Conservation (phyloP, 2,797 vertebrate genomes). For the Spinibarbus caldwelli region DNA sequence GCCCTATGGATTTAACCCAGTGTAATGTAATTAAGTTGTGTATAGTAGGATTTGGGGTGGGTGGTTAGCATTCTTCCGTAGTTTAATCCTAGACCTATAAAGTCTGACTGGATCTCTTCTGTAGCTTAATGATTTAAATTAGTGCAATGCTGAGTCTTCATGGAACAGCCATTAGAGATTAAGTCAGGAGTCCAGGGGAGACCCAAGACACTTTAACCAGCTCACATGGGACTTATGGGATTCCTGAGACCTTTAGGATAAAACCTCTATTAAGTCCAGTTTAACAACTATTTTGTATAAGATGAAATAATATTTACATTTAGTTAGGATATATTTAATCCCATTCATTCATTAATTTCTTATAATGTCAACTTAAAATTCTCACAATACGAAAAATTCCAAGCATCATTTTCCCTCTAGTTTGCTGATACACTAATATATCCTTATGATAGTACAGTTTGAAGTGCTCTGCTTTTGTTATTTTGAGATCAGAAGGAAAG, state of each 20-base stretch:
- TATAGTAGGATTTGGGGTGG: constrained; percentile 37
- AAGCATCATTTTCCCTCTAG: not conserved
- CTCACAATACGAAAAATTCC: not conserved
- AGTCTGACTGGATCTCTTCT: constrained; percentile 68
- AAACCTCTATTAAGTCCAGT: not conserved
- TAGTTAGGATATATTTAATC: not conserved
- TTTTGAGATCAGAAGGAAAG: not conserved
- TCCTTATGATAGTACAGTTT: not conserved
- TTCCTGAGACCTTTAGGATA: not conserved
- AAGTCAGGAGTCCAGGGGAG: constrained; percentile 53
- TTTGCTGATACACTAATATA: not conserved
- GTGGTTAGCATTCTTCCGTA: constrained; percentile 58
- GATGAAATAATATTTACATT: not conserved
- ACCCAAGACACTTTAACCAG: not conserved
- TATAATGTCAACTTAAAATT: not conserved
- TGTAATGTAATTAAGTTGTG: constrained; percentile 51
- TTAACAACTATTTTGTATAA: not conserved
- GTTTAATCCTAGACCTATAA: constrained; percentile 67
- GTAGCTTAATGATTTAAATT: constrained; percentile 51
- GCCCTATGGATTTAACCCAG: constrained; percentile 22
- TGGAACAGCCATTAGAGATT: constrained; percentile 38
- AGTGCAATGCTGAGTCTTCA: constrained; percentile 61
- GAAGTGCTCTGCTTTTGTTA: not conserved
- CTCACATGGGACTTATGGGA: not conserved
- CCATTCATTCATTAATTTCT: not conserved